Evolutionary conservation across 2,888 invertebrate species (phyloP).

Genomic region (Oegoconia quadripuncta): DNA sequence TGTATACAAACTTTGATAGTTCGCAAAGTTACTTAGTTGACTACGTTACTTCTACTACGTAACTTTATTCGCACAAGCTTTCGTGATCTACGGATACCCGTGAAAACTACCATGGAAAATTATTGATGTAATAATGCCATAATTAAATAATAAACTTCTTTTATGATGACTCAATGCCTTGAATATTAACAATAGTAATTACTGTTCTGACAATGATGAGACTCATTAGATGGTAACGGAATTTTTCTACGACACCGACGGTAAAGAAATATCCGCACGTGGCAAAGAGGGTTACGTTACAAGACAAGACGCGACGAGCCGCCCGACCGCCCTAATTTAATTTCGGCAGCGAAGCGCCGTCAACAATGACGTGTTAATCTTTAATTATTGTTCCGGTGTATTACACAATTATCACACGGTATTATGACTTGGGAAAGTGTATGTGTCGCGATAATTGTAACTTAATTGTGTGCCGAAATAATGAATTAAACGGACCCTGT

Average conservation of each 20-base stretch:
- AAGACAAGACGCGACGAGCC: too few relatives aligned
- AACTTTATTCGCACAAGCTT: conserved; percentile 64
- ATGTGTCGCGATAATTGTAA: conserved; percentile 31
- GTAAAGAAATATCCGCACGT: conserved; percentile 6
- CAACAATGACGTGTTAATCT: conserved; percentile 47
- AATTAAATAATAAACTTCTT: conserved; percentile 37
- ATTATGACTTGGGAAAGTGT: conserved; percentile 54
- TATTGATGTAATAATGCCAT: conserved; percentile 30
- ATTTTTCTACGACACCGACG: conserved; percentile 36
- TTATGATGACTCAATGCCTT: conserved; percentile 44
- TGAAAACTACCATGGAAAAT: conserved; percentile 26
- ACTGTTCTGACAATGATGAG: conserved; percentile 54
- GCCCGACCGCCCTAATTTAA: too few relatives aligned
- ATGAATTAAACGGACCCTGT: conserved; percentile 30
- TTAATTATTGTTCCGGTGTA: conserved; percentile 38
- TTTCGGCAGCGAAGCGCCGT: conserved; percentile 13
- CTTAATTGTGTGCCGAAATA: conserved; percentile 40
- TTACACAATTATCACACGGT: conserved; percentile 57
- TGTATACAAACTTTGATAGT: conserved; percentile 31
- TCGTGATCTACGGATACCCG: conserved; percentile 20
- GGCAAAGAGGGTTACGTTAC: too few relatives aligned
- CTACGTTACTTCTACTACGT: too few relatives aligned
- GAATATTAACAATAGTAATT: conserved; percentile 68
- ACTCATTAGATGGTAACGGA: conserved; percentile 36
- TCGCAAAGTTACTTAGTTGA: conserved; percentile 39